Conservation (phyloP, 2,888 invertebrate species). For the Luperina nickerlii region DNA sequence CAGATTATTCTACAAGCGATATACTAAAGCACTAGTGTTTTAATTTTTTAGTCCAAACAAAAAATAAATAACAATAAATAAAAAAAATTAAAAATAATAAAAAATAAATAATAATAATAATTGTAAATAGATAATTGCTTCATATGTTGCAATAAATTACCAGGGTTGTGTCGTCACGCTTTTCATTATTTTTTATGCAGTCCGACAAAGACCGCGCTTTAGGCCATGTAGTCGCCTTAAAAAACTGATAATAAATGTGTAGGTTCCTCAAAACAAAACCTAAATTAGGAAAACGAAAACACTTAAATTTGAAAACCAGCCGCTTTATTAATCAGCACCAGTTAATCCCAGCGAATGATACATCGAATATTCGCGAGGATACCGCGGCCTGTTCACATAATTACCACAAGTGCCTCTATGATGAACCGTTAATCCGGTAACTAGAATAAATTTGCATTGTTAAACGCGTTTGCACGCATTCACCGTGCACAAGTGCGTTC, state of each 20-base stretch:
- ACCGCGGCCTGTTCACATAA: conserved; percentile 78
- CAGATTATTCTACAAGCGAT: no score
- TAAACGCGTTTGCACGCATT: conserved; percentile 77
- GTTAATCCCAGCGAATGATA: conserved; percentile 64
- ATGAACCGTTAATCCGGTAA: conserved; percentile 85
- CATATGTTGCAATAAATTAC: no score
- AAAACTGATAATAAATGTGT: neutral
- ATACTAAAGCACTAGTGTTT: no score
- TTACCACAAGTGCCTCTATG: conserved; percentile 85
- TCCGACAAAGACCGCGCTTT: no score
- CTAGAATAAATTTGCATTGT: conserved; percentile 88
- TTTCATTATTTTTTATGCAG: no score
- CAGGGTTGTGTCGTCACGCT: no score
- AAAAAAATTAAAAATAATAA: no score
- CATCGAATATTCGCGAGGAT: conserved; percentile 70
- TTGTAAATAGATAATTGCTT: no score
- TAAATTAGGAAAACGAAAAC: conserved; percentile 14
- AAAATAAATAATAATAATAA: no score
- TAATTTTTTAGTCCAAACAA: no score
- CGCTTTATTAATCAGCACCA: conserved; percentile 49
- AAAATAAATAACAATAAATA: no score
- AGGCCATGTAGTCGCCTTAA: no score
- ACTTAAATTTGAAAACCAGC: conserved; percentile 26
- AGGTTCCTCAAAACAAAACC: neutral
- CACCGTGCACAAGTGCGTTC: conserved; percentile 74